Percentiles rank a stretch among this genome's conserved stretches.
These are phyloP conservation scores for Horisme vitalbata DNA, from an alignment of 2,888 invertebrate genomes.

Conservation along the genomic window DNA sequence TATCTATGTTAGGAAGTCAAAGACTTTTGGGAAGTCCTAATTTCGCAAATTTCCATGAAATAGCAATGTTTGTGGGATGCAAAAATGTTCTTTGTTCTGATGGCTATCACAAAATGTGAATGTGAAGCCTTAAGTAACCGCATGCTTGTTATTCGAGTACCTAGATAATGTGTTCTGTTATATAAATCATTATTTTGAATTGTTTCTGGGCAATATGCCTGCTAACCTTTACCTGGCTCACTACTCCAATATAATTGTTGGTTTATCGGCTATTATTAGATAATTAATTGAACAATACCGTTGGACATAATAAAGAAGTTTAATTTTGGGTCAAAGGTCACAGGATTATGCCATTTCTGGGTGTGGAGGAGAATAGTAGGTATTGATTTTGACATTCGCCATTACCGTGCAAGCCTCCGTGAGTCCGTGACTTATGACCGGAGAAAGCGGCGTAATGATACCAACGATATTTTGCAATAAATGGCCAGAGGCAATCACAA, in stretches of 20 bases:
- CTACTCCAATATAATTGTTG: no score
- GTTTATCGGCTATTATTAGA: no score
- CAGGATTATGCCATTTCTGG: constrained; percentile 51
- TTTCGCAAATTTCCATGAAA: constrained; percentile 28
- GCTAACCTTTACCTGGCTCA: no score
- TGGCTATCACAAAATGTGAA: no score
- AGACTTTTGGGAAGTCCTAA: constrained; percentile 31
- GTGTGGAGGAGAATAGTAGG: constrained; percentile 42
- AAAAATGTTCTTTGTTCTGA: constrained; percentile 22
- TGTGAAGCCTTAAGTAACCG: no score
- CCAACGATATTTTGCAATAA: constrained; percentile 46
- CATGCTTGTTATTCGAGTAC: no score
- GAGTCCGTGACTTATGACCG: constrained; percentile 53
- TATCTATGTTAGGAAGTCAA: constrained; percentile 28
- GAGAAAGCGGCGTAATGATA: constrained; percentile 54
- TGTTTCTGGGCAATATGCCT: no score
- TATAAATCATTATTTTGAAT: no score
- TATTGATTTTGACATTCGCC: constrained; percentile 59
- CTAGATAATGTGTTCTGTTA: no score
- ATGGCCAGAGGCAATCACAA: constrained; percentile 37
- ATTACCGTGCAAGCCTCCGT: constrained; percentile 42
- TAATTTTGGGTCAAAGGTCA: constrained; percentile 36
- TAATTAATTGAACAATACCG: not conserved
- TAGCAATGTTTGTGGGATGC: constrained; percentile 17
- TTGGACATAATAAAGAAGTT: constrained; percentile 14